Base-by-base conservation (phyloP, 2,113 vertebrate species). In the Xenopus borealis region DNA sequence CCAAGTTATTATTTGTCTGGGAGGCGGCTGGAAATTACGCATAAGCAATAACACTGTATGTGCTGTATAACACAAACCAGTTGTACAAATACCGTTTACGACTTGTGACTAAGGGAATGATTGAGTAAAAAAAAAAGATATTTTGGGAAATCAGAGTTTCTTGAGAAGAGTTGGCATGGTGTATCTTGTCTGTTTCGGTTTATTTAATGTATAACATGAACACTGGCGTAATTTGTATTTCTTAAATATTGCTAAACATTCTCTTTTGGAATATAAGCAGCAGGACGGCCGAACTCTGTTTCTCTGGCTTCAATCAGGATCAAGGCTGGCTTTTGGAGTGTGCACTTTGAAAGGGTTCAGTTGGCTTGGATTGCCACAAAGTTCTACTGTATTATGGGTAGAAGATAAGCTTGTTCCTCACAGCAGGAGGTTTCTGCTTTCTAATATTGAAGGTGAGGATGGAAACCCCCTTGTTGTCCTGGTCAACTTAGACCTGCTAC, bases 61-160 rank as follows among this genome's bases (percentile, higher is more conserved):
- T 79, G 80, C 69, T 86, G 85, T 84, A 82, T 86, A 88, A 86
- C 79, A 83, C 72, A 80, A 86, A 86, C 85, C 87, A 87, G 83
- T 83, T 88, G 86, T 86, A 69, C 75, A 88, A 88, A 87, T 86
- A 88, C 44, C 79, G 75, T 52, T 81, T 78, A 82, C 59, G 33
- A 40, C 33, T 40, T 40, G 33, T 9, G 5, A 40, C 33, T 79
- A 79, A 79, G 62, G 81, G 78, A 81, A 76, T 81, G 84, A 83
- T 83, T 80, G 52, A 79, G 33, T 2, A 79, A 82, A 3, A 83
- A 79, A 55, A 68, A 84, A 80, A 68, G 62, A 80, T 83, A 82
- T 80, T 78, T 78, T 78, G 76, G 80, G 78, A 61, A 75, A 81
- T 72, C 61, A 23, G 65, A 57, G 79, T 66, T 30, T 80, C 76